Evolutionary conservation across 2,113 vertebrate genomes (phyloP).

Genomic region (Oenanthe melanoleuca): DNA sequence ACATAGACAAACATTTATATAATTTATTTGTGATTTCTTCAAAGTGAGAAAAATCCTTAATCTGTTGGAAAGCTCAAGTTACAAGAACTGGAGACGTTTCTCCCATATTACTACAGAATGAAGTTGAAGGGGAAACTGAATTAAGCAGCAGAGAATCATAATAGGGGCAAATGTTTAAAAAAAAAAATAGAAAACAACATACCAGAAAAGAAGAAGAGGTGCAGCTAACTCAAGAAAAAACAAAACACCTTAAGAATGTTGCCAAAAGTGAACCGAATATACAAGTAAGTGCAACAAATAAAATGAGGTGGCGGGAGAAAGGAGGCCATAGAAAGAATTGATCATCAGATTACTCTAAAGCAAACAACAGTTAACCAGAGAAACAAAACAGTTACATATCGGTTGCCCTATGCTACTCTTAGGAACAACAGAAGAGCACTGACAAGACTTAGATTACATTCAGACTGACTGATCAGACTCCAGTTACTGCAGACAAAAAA

Average conservation of each 20-base stretch:
- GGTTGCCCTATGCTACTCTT: background rate
- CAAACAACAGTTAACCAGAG: background rate
- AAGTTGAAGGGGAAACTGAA: background rate
- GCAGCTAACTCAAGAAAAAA: background rate
- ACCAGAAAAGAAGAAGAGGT: background rate
- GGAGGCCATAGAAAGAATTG: background rate
- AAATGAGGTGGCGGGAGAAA: background rate
- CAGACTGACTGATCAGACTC: background rate
- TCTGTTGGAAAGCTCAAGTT: background rate
- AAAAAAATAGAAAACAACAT: background rate
- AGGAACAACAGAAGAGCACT: background rate
- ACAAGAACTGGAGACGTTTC: background rate
- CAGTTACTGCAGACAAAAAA: background rate
- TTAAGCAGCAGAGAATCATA: background rate
- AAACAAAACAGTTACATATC: background rate
- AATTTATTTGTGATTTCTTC: background rate
- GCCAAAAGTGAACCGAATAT: background rate
- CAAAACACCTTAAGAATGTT: background rate
- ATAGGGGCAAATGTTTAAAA: background rate
- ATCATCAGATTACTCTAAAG: background rate
- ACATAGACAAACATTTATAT: background rate
- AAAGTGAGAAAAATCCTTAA: background rate
- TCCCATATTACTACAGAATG: background rate
- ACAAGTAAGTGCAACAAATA: background rate
- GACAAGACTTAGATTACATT: background rate